Percentiles rank a stretch among this genome's conserved stretches.
These are phyloP conservation scores for Elegia similella DNA, from an alignment of 2,888 invertebrate genomes.

Conservation along the genomic window DNA sequence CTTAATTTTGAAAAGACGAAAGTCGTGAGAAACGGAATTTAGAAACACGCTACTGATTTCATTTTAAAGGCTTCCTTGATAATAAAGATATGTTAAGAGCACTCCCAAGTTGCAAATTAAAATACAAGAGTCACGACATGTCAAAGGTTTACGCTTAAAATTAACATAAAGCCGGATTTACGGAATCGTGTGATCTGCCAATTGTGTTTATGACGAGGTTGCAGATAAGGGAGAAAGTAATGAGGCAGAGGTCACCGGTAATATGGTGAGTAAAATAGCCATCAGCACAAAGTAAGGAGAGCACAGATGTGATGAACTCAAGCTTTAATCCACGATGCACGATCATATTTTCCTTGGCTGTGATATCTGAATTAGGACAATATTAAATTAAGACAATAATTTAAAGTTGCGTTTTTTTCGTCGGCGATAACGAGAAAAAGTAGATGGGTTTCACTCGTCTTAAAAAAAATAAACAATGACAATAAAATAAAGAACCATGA, in stretches of 20 bases:
- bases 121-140: conserved; percentile 35
- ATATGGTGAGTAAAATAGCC: conserved; percentile 42
- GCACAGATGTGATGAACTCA: background rate
- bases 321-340: no score
- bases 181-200: conserved; percentile 31
- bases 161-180: conserved; percentile 36
- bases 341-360: no score
- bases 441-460: no score
- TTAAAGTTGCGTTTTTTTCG: no score
- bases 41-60: background rate
- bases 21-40: background rate
- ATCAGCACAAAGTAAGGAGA: conserved; percentile 25
- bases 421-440: no score
- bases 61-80: background rate
- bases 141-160: conserved; percentile 38
- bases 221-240: conserved; percentile 39
- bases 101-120: conserved; percentile 28
- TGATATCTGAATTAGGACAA: no score
- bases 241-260: conserved; percentile 46
- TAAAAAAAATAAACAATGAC: no score
- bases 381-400: no score
- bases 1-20: background rate
- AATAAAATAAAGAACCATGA: no score
- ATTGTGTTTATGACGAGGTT: conserved; percentile 27
- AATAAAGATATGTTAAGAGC: conserved; percentile 1